Conservation (phyloP, 2,797 vertebrate genomes). For the Hydrolagus colliei region DNA sequence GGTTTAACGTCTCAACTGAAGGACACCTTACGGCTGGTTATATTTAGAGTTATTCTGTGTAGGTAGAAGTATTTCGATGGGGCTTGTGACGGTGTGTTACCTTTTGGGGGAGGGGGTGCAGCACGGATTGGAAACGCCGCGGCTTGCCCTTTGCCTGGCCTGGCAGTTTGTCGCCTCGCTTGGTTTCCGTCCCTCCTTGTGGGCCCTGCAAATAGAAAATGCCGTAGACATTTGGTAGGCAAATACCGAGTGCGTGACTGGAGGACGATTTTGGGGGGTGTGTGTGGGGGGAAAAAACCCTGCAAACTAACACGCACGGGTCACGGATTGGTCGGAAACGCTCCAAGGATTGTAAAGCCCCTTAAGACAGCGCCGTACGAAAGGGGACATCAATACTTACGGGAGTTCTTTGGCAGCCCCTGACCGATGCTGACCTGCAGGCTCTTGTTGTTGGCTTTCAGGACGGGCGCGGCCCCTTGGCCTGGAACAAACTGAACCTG, state of each 20-base stretch:
- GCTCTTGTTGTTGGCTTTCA: constrained; percentile 85
- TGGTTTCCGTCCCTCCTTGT: constrained; percentile 64
- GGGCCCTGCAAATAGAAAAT: constrained; percentile 63
- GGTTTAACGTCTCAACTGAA: too few relatives aligned
- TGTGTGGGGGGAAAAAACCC: too few relatives aligned
- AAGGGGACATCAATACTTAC: constrained; percentile 62
- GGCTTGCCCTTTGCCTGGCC: constrained; percentile 49
- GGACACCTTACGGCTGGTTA: too few relatives aligned
- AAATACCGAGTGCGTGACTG: background rate
- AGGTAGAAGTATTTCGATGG: background rate
- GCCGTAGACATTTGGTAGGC: background rate
- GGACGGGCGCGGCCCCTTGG: constrained; percentile 69
- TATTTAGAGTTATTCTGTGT: too few relatives aligned
- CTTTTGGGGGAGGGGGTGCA: constrained; percentile 81
- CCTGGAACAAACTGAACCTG: constrained; percentile 84
- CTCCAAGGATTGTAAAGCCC: too few relatives aligned
- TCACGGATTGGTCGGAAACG: too few relatives aligned
- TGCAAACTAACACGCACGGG: too few relatives aligned
- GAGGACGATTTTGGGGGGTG: too few relatives aligned
- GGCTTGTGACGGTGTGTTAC: constrained; percentile 48
- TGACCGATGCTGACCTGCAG: constrained; percentile 91
- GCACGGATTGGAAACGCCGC: constrained; percentile 62
- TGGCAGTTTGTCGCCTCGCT: constrained; percentile 48
- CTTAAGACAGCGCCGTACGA: background rate
- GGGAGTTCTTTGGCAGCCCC: constrained; percentile 87